Evolutionary conservation across 2,888 invertebrate genomes (phyloP), one percentile per base, ranked within the genome.

Genomic region (Archips xylosteana): DNA sequence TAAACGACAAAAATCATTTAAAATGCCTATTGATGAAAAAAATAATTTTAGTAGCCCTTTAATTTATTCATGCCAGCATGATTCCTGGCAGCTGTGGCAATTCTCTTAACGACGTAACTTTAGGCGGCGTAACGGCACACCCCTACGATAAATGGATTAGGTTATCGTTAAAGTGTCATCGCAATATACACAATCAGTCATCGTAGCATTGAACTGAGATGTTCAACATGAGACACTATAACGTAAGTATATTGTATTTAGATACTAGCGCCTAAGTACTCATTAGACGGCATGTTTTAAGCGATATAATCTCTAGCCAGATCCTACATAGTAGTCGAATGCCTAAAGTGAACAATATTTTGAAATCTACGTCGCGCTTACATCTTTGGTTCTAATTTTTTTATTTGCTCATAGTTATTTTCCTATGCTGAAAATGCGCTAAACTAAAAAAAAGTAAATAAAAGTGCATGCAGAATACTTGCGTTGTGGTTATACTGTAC

Each of bases 101-200:
- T 60, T 69, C 49, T 57, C 59, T 65, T 71, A 71, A 71, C 71
- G 71, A 71, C 36, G 36, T 59, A 71, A 71, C 71, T 71, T 71
- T 59, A 60, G 65, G 39, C 57, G 32, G 54, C 47, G 57, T 60
- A 57, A n/a, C 54, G 36, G 57, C 57, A 32, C 65, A 51, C 51
- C 34, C 60, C 62, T 49, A 15, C 65, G 65, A 49, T 71, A 71
- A 70, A 71, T 66, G 60, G 71, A 71, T 66, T 66, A 66, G 71
- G 59, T 71, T 71, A 71, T 71, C 65, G 65, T 66, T 65, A 65
- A 51, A 71, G 49, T 34, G 51, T 71, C 65, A 66, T 59, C 57
- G 66, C 57, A 8, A 60, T 59, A 49, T 71, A 71, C 39, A 65
- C 70, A 65, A 64, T 57, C 57, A 64, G 47, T 34, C 47, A 36